Conservation (phyloP, 2,113 vertebrate species). For the Pelvicachromis taeniatus region DNA sequence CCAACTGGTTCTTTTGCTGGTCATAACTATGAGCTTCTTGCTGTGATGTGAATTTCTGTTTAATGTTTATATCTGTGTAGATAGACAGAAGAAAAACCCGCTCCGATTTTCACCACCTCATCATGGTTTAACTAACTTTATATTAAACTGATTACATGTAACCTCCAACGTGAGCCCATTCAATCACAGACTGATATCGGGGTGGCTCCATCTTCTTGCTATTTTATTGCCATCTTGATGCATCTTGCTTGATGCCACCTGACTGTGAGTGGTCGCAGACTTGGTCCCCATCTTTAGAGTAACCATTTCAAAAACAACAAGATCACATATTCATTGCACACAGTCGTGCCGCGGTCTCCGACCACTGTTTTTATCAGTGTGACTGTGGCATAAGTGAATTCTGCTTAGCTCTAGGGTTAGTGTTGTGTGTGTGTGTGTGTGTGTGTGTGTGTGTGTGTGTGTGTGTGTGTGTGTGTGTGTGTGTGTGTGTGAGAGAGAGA, state of each 20-base stretch:
- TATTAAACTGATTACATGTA: not conserved
- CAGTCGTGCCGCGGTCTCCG: not conserved
- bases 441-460: not conserved
- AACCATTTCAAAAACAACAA: not conserved
- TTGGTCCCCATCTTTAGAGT: not conserved
- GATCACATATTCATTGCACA: not conserved
- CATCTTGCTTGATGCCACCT: not conserved
- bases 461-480: not conserved
- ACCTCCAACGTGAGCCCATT: not conserved
- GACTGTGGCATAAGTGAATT: not conserved
- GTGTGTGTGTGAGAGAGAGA: rapidly evolving
- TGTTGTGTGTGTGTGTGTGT: not conserved
- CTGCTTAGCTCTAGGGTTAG: not conserved
- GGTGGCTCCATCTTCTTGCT: not conserved
- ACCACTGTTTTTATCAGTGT: not conserved
- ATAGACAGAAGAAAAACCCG: not conserved
- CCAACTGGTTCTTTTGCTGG: too few relatives aligned
- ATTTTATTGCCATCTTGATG: not conserved
- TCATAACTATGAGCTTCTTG: too few relatives aligned
- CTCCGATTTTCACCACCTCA: rapidly evolving
- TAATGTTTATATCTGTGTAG: not conserved
- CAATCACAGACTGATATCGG: not conserved
- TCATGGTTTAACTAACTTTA: not conserved
- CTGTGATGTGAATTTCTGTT: not conserved
- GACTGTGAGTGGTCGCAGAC: not conserved